Conservation (phyloP, 2,113 vertebrate species). For the Catharus minimus region DNA sequence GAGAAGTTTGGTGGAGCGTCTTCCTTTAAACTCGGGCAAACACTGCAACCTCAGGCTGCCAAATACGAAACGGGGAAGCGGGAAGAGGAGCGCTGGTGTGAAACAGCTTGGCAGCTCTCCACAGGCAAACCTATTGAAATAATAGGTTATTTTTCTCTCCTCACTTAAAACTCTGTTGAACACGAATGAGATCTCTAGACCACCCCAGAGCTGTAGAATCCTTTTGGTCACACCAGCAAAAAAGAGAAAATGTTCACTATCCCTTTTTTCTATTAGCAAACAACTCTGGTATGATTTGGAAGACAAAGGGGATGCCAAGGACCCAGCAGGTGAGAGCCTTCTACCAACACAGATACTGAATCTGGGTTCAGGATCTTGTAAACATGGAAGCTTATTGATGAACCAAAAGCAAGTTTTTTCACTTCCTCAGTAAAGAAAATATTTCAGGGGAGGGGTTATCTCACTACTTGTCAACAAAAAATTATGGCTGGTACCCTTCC, state of each 20-base stretch:
- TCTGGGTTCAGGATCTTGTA: background rate
- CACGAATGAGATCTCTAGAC: background rate
- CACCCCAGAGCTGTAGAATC: background rate
- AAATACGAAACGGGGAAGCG: background rate
- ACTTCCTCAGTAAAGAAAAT: background rate
- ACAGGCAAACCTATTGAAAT: background rate
- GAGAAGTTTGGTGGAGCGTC: background rate
- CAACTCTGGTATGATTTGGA: background rate
- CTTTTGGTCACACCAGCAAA: background rate
- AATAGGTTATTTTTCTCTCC: background rate
- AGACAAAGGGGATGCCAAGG: background rate
- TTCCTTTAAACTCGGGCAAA: background rate
- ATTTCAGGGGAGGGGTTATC: background rate
- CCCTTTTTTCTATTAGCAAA: background rate
- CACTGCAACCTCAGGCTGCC: accelerated
- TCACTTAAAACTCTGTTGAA: background rate
- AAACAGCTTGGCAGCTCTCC: background rate
- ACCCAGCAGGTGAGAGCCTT: background rate
- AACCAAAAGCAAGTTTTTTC: background rate
- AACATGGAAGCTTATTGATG: background rate
- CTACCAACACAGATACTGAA: background rate
- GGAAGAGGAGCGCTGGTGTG: background rate
- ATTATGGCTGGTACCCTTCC: accelerated
- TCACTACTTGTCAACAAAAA: background rate
- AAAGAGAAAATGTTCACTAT: background rate